A percentile compares a stretch with the other conserved stretches of the same genome.
These are phyloP conservation scores for Spea bombifrons DNA, from an alignment of 2,113 vertebrate species.

Conservation along the genomic window DNA sequence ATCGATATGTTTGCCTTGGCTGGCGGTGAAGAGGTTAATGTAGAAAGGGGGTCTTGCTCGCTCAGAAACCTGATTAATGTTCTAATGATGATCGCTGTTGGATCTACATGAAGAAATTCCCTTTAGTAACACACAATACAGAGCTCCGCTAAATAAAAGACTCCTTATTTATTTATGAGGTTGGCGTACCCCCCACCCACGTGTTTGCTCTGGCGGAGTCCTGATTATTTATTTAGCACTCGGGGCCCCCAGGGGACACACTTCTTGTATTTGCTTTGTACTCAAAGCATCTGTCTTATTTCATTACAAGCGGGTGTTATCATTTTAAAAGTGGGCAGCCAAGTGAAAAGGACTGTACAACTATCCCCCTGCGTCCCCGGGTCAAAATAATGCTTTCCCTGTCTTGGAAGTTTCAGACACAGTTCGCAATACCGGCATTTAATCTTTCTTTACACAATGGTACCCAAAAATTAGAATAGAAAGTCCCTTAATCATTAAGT, in stretches of 20 bases:
- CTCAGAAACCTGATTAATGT: background rate
- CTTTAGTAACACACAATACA: background rate
- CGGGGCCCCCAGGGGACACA: slow-evolving; percentile 62
- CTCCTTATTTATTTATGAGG: slow-evolving; percentile 84
- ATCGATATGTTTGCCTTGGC: too few relatives aligned
- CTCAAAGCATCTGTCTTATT: slow-evolving; percentile 57
- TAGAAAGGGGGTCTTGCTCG: background rate
- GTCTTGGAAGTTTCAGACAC: background rate
- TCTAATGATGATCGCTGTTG: background rate
- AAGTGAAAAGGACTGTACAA: background rate
- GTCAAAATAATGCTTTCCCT: background rate
- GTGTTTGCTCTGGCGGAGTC: slow-evolving; percentile 65
- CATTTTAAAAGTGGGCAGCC: background rate
- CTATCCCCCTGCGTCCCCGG: background rate
- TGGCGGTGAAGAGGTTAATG: too few relatives aligned
- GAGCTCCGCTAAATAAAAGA: slow-evolving; percentile 68
- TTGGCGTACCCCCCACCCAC: slow-evolving; percentile 63
- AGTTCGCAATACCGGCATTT: too few relatives aligned
- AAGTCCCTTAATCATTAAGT: too few relatives aligned
- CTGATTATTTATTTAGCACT: slow-evolving; percentile 80
- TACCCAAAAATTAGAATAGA: too few relatives aligned
- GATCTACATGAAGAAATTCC: background rate
- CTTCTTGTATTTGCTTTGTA: slow-evolving; percentile 49
- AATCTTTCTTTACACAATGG: too few relatives aligned
- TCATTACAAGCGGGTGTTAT: slow-evolving; percentile 47